Conservation (phyloP, 23 tunicate species). For the Ascidia mentula region DNA sequence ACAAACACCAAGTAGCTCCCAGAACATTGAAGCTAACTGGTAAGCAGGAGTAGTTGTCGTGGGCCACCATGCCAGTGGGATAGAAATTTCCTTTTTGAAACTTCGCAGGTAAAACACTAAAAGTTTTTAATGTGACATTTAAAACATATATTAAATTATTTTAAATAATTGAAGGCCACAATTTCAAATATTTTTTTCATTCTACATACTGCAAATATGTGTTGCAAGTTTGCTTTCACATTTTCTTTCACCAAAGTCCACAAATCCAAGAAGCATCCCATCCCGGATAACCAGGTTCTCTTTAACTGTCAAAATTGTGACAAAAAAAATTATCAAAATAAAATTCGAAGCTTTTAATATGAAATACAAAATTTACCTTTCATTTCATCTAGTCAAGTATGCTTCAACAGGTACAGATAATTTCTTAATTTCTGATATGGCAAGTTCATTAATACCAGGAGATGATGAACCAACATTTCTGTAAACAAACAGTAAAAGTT, state of each 20-base stretch:
- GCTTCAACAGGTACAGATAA: neutral
- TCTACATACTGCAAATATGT: neutral
- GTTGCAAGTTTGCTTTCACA: neutral
- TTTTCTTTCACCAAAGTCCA: neutral
- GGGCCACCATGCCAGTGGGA: constrained; percentile 31
- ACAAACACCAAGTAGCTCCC: constrained; percentile 24
- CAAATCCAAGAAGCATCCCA: neutral
- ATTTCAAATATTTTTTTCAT: too few species aligned
- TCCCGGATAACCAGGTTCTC: neutral
- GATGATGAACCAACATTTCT: neutral
- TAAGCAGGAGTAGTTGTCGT: constrained; percentile 26
- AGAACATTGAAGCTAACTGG: neutral
- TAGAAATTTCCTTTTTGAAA: constrained; percentile 2
- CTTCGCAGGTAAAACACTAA: constrained; percentile 27
- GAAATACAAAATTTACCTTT: neutral
- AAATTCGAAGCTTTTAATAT: too few species aligned
- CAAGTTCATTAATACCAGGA: constrained; percentile 17
- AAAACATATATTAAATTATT: neutral
- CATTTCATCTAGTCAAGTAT: neutral
- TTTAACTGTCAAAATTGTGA: neutral
- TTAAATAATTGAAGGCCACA: neutral
- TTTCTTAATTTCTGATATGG: neutral
- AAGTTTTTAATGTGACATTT: neutral
- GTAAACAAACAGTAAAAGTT: neutral
- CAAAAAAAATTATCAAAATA: neutral